These are phyloP conservation scores for Brassicogethes aeneus DNA, from an alignment of 2,888 invertebrate genomes.

Conservation along the genomic window DNA sequence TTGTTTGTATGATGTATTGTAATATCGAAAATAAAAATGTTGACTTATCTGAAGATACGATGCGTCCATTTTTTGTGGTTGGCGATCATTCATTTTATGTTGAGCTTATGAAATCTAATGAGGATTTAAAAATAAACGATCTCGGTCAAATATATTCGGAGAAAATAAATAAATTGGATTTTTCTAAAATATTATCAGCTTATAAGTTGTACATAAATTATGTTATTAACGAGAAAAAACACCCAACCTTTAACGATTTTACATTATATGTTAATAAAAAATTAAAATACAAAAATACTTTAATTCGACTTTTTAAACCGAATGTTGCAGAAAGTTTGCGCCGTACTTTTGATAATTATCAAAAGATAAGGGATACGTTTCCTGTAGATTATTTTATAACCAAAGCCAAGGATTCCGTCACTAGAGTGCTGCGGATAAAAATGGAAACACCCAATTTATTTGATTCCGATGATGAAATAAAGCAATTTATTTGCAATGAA, in stretches of 20 bases:
- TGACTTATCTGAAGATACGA: neutral
- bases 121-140: neutral
- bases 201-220: neutral
- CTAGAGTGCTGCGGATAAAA: neutral
- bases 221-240: neutral
- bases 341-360: neutral
- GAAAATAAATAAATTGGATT: neutral
- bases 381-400: neutral
- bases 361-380: neutral
- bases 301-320: neutral
- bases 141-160: neutral
- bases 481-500: neutral
- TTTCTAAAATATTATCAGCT: neutral
- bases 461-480: neutral
- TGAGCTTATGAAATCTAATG: neutral
- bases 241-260: neutral
- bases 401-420: neutral
- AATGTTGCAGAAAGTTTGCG: neutral
- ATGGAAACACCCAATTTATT: neutral
- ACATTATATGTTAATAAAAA: neutral
- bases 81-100: neutral
- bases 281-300: neutral
- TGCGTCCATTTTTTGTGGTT: neutral
- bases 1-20: neutral
- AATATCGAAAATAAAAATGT: neutral